Conservation (phyloP, 2,797 vertebrate species). For the Adrianichthys oophorus region DNA sequence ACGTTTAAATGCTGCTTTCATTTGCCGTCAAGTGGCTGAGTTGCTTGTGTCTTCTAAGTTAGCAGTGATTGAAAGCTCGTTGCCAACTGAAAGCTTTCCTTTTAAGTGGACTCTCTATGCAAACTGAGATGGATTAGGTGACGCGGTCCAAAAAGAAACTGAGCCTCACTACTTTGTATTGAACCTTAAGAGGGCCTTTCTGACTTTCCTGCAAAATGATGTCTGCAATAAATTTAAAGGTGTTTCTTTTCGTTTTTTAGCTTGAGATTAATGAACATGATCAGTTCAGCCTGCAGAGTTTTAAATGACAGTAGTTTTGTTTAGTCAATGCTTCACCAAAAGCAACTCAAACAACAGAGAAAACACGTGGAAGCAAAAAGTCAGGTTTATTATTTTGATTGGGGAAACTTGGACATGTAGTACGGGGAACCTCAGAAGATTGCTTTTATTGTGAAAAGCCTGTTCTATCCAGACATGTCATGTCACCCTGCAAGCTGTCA, state of each 20-base stretch:
- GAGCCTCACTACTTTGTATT: constrained; percentile 1
- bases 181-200: constrained; percentile 2
- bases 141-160: constrained; percentile 3
- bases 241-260: background rate
- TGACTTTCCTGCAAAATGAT: too few relatives aligned
- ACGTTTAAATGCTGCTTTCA: background rate
- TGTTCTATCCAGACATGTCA: constrained; percentile 34
- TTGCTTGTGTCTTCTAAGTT: background rate
- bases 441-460: too few relatives aligned
- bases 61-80: constrained; percentile 15
- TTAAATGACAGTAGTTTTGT: constrained; percentile 28
- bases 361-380: too few relatives aligned
- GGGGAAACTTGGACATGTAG: too few relatives aligned
- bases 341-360: too few relatives aligned
- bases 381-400: too few relatives aligned
- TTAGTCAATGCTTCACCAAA: too few relatives aligned
- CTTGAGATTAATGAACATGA: constrained; percentile 36
- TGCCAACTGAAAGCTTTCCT: constrained; percentile 1
- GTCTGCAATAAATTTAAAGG: background rate
- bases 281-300: constrained; percentile 30
- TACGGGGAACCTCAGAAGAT: too few relatives aligned
- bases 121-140: constrained; percentile 4
- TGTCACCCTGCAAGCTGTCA: constrained; percentile 9
- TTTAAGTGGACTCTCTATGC: constrained; percentile 1
- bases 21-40: background rate